Percentiles rank a stretch among this genome's conserved stretches.
Conservation (phyloP, 2,888 invertebrate genomes). For the Encarsia formosa region DNA sequence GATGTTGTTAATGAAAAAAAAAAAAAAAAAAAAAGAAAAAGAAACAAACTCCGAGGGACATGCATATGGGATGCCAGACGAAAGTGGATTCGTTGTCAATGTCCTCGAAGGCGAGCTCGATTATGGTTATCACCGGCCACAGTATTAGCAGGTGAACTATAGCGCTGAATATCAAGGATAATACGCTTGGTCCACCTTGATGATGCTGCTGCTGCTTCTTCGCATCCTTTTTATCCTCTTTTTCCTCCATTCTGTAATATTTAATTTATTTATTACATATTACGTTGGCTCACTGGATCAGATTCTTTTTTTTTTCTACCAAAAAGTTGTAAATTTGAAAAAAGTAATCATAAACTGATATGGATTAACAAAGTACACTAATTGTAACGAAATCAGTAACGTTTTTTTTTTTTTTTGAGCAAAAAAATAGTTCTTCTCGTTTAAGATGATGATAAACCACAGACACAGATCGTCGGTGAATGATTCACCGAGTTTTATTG, state of each 20-base stretch:
- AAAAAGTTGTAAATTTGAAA: no score
- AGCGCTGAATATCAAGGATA: slow-evolving; percentile 34
- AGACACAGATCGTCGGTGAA: no score
- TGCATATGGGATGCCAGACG: slow-evolving; percentile 47
- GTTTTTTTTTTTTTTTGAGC: no score
- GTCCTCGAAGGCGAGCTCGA: slow-evolving; percentile 34
- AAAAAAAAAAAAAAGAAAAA: not conserved
- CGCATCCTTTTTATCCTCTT: not conserved
- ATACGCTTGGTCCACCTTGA: slow-evolving; percentile 29
- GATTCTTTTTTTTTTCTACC: no score
- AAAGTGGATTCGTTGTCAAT: slow-evolving; percentile 39
- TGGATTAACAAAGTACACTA: no score
- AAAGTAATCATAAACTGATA: no score
- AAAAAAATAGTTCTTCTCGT: no score
- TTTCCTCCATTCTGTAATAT: not conserved
- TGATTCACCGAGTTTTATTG: no score
- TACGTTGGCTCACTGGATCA: not conserved
- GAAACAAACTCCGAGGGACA: slow-evolving; percentile 39
- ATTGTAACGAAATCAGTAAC: no score
- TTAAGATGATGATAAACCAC: no score
- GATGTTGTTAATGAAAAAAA: not conserved
- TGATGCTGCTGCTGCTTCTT: no score
- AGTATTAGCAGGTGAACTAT: slow-evolving; percentile 42
- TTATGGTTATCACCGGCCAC: slow-evolving; percentile 43
- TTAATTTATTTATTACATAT: not conserved